A percentile compares a stretch with the other conserved stretches of the same genome.
These are phyloP conservation scores for Exocentrus adspersus DNA, from an alignment of 2,888 invertebrate genomes.

Conservation along the genomic window DNA sequence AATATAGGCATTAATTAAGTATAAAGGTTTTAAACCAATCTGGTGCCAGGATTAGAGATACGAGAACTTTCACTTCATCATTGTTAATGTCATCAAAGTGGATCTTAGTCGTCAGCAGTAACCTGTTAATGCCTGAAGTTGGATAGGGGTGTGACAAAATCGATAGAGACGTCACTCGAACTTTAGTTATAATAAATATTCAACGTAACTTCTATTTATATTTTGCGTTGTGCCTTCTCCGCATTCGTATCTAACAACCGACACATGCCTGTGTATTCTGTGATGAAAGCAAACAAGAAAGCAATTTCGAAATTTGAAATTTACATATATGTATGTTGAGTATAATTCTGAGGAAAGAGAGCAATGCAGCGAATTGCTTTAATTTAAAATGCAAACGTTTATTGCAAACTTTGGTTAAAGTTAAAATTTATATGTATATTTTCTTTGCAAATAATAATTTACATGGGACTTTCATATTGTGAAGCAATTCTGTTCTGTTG, in stretches of 20 bases:
- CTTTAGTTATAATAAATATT: background rate
- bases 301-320: too few relatives aligned
- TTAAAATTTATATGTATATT: too few relatives aligned
- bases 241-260: too few relatives aligned
- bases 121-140: background rate
- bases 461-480: too few relatives aligned
- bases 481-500: too few relatives aligned
- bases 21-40: background rate
- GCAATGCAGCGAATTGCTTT: background rate
- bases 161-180: background rate
- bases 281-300: too few relatives aligned
- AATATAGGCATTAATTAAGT: background rate
- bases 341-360: too few relatives aligned
- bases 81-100: conserved; percentile 1
- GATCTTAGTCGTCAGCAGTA: background rate
- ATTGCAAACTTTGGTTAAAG: too few relatives aligned
- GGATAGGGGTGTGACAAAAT: background rate
- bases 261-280: background rate
- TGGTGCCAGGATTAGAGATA: background rate
- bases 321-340: too few relatives aligned
- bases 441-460: too few relatives aligned
- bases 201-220: background rate
- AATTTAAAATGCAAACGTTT: too few relatives aligned
- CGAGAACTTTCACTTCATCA: background rate
- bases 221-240: too few relatives aligned